Conservation (phyloP, 2,797 vertebrate species). For the Triplophysa bombifrons region DNA sequence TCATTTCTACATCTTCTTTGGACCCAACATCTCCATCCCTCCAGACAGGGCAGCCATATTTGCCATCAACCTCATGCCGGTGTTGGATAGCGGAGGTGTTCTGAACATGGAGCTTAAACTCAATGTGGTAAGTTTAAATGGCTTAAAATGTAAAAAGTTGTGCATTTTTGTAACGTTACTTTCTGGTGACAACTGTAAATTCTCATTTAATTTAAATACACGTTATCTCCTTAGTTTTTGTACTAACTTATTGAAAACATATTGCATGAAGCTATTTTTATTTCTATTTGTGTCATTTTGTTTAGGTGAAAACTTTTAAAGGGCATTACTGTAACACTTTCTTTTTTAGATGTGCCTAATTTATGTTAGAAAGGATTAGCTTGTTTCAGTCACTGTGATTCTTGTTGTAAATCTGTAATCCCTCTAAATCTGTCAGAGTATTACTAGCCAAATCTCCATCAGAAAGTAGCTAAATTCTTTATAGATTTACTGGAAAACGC, state of each 20-base stretch:
- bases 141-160: neutral
- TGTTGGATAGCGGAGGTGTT: constrained; percentile 94
- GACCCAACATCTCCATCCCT: constrained; percentile 91
- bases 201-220: no score
- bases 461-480: neutral
- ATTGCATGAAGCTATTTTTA: no score
- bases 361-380: constrained; percentile 13
- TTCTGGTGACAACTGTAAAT: neutral
- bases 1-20: constrained; percentile 98
- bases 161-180: neutral
- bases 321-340: neutral
- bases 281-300: neutral
- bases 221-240: no score
- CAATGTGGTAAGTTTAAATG: constrained; percentile 82
- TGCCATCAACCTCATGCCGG: constrained; percentile 91
- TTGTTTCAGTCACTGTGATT: constrained; percentile 3
- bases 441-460: constrained; percentile 7
- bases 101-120: constrained; percentile 96
- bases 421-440: constrained; percentile 8
- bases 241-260: no score
- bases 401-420: constrained; percentile 8
- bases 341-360: constrained; percentile 3
- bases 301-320: neutral
- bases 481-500: neutral
- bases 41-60: constrained; percentile 91